phyloP scores from a whole-genome alignment of 2,888 invertebrate genomes.

The Drosophila flavopinicola region DNA sequence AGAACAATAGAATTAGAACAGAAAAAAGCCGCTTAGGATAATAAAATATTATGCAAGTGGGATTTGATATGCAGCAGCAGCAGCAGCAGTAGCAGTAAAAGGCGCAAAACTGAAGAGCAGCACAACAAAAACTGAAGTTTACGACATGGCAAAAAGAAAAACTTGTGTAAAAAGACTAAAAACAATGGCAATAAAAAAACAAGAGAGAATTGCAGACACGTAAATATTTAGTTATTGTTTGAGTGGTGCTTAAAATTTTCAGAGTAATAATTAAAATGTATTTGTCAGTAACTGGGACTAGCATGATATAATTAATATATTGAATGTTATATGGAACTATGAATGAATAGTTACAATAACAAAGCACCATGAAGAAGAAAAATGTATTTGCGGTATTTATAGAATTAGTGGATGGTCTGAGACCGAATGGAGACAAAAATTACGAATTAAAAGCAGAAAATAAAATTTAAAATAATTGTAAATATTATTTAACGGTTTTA shows the following conservation, averaged over 20 bases:
- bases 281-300: no score
- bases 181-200: not conserved
- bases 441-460: no score
- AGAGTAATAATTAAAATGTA: not conserved
- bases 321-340: no score
- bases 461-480: no score
- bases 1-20: slow-evolving; percentile 28
- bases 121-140: slow-evolving; percentile 31
- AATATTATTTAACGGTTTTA: no score
- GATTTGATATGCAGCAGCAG: slow-evolving; percentile 45
- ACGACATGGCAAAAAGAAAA: not conserved
- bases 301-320: no score
- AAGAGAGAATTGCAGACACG: not conserved
- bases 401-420: no score
- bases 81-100: slow-evolving; percentile 44
- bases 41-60: slow-evolving; percentile 74
- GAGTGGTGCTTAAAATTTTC: not conserved
- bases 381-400: no score
- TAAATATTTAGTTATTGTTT: not conserved
- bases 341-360: no score
- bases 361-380: no score
- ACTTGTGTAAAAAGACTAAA: not conserved
- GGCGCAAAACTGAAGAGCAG: slow-evolving; percentile 12
- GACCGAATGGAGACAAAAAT: no score
- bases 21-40: slow-evolving; percentile 48